Evolutionary conservation across 2,113 vertebrate species (phyloP), one percentile per base, ranked within the genome.

Genomic region (Microtus ochrogaster): DNA sequence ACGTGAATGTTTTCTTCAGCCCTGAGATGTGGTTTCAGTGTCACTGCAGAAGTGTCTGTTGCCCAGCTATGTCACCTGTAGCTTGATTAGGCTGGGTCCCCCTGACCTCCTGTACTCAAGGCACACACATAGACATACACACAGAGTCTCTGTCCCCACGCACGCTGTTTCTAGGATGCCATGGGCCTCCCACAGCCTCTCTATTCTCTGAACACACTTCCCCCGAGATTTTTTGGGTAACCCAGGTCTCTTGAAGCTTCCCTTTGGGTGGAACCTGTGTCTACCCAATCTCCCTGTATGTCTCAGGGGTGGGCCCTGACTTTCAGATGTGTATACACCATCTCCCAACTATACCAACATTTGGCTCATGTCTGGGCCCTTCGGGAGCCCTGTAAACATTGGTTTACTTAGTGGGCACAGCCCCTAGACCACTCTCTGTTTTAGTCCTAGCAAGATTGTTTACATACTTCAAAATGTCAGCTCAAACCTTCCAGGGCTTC

Each of bases 1-100:
- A 88, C 86, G 72, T 55, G 92, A 92, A 81, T 55, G 41, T 70
- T 89, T 95, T 72, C 77, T 93, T 94, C 55, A 79, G 44, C 16
- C 16, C 41, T 77, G 55, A 86, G 70, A 66, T 94, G 78, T 55
- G 28, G 9, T 49, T 44, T 49, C 28, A 55, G 36, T 47, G 4
- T 24, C 2, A 16, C 11, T 65, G 47, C 24, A 11, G 28, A 36
- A 7, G 5, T 22, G 3, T 44, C 49, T 55, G 13, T 24, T 7
- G 4, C 16, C 47, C 14, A 7, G 28, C 70, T 4, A n/a, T 17
- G 9, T 21, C 30, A 47, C 30, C 63, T 63, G 36, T 19, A 33
- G 44, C 49, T 49, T 26, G 2, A 12, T 66, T 55, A 28, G 33
- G 26, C 78, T 22, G 44, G 26, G 41, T 2, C 39, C 13, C 39